Evolutionary conservation across 2,888 invertebrate genomes (phyloP).

Genomic region (Arrhopalites spinosus): DNA sequence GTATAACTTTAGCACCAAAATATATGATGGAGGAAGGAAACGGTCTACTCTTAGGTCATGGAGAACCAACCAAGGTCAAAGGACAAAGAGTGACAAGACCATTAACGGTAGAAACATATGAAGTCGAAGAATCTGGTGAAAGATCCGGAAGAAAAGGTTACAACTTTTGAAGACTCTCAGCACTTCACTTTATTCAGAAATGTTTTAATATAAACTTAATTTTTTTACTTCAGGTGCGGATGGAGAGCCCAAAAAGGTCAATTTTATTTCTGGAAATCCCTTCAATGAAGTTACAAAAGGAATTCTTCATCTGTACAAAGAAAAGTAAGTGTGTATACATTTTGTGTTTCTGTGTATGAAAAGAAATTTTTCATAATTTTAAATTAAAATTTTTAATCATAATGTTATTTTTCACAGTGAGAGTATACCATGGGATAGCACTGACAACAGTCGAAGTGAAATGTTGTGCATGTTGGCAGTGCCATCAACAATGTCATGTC

Average conservation of each 20-base stretch:
- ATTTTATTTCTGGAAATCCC: constrained; percentile 94
- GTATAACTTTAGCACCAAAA: constrained; percentile 31
- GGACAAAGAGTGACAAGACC: constrained; percentile 43
- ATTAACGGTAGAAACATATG: constrained; percentile 42
- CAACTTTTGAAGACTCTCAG: not conserved
- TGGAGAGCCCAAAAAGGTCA: constrained; percentile 30
- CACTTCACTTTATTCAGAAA: not conserved
- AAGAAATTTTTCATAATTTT: not conserved
- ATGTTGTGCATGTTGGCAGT: constrained; percentile 87
- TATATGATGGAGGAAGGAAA: constrained; percentile 36
- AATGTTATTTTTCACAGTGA: constrained; percentile 67
- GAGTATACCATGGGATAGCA: constrained; percentile 69
- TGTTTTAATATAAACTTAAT: not conserved
- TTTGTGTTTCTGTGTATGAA: not conserved
- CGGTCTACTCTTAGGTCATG: constrained; percentile 45
- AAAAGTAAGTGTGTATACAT: constrained; percentile 72
- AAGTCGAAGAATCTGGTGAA: constrained; percentile 26
- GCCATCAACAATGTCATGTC: constrained; percentile 87
- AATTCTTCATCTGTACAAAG: constrained; percentile 94
- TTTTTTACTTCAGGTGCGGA: constrained; percentile 11
- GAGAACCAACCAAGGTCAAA: constrained; percentile 44
- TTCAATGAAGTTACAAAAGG: constrained; percentile 96
- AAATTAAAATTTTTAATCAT: not conserved
- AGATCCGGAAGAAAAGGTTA: constrained; percentile 25
- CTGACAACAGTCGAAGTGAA: constrained; percentile 72